Evolutionary conservation across 2,888 invertebrate genomes (phyloP).

Genomic region (Opisthograptis luteolata): DNA sequence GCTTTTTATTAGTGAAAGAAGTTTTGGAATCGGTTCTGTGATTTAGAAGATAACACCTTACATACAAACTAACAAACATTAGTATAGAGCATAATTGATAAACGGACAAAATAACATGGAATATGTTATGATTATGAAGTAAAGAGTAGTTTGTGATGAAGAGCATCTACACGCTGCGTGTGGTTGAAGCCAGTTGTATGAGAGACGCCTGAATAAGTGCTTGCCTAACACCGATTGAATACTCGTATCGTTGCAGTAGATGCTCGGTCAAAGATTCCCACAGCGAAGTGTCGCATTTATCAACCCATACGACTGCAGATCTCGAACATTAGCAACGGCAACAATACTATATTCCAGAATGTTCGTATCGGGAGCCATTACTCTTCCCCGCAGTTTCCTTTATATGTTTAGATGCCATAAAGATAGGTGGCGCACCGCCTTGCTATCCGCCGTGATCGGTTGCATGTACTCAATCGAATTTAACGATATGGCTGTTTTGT

Average conservation of each 20-base stretch:
- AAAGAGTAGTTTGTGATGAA: no score
- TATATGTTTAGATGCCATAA: conserved; percentile 76
- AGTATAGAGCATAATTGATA: no score
- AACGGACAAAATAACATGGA: no score
- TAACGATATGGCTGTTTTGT: conserved; percentile 54
- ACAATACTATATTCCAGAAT: conserved; percentile 71
- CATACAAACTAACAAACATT: no score
- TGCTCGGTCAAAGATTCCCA: conserved; percentile 55
- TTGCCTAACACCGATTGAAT: conserved; percentile 39
- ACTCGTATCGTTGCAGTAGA: conserved; percentile 52
- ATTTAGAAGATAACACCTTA: no score
- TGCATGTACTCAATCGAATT: conserved; percentile 64
- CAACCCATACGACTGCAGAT: conserved; percentile 59
- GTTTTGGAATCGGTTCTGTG: no score
- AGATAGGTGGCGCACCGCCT: conserved; percentile 66
- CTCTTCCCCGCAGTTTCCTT: conserved; percentile 73
- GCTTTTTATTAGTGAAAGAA: no score
- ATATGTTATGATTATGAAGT: no score
- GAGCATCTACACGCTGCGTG: no score
- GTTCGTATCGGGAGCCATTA: conserved; percentile 75
- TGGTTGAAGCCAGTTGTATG: no score
- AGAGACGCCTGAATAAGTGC: no score
- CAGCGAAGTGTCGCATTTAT: conserved; percentile 61
- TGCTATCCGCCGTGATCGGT: conserved; percentile 67
- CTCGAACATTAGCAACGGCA: conserved; percentile 61